A percentile compares a stretch with the other conserved stretches of the same genome.
These are phyloP conservation scores for Amblyjoppa fuscipennis DNA, from an alignment of 2,888 invertebrate species.

Conservation along the genomic window DNA sequence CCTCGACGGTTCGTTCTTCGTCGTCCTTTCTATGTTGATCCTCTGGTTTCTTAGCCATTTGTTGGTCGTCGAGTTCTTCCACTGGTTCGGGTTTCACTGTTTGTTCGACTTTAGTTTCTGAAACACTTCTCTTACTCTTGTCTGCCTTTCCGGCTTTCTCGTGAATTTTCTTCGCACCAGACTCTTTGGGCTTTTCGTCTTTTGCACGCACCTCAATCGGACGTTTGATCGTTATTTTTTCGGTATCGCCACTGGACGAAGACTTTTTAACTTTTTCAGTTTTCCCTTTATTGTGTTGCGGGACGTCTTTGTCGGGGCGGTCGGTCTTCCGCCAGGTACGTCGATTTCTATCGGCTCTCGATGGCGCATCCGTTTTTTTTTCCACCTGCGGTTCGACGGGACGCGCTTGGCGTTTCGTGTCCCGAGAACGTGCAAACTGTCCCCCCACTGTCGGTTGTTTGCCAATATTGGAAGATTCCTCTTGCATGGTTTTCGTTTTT, in stretches of 20 bases:
- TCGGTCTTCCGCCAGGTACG: conserved; percentile 45
- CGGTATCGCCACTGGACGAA: conserved; percentile 14
- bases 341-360: conserved; percentile 27
- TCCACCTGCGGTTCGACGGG: conserved; percentile 27
- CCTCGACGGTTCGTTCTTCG: background rate
- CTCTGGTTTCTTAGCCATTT: background rate
- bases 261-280: conserved; percentile 30
- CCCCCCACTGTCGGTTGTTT: conserved; percentile 27
- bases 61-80: background rate
- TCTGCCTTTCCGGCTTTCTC: conserved; percentile 37
- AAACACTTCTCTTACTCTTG: conserved; percentile 23
- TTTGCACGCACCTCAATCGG: conserved; percentile 19
- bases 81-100: background rate
- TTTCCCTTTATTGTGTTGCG: conserved; percentile 14
- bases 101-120: conserved; percentile 1
- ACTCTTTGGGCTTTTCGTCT: conserved; percentile 45
- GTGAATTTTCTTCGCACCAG: conserved; percentile 28
- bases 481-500: conserved; percentile 33
- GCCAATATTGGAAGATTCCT: conserved; percentile 39
- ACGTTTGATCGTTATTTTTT: conserved; percentile 38
- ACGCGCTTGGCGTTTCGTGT: conserved; percentile 25
- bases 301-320: conserved; percentile 24
- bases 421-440: conserved; percentile 31
- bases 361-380: conserved; percentile 21
- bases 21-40: conserved; percentile 12